These are phyloP conservation scores for Hassar affinis DNA, from an alignment of 2,113 vertebrate species.

Conservation along the genomic window DNA sequence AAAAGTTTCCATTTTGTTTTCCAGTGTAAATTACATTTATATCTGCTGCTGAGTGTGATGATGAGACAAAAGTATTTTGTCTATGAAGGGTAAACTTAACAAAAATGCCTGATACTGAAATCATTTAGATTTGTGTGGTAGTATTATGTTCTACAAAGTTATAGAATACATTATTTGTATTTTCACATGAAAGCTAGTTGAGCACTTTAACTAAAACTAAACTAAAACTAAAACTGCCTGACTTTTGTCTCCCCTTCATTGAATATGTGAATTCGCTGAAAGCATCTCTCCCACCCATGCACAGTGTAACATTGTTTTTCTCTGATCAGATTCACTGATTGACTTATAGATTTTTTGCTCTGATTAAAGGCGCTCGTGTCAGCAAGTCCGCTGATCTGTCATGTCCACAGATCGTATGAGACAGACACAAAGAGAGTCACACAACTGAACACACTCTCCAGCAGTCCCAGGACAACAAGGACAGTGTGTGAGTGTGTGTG, in stretches of 20 bases:
- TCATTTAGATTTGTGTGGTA: not conserved
- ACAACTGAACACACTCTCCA: constrained; percentile 75
- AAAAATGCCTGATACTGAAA: not conserved
- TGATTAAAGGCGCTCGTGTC: constrained; percentile 34
- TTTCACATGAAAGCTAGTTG: not conserved
- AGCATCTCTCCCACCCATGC: not conserved
- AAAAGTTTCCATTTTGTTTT: too few relatives aligned
- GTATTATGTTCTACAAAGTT: not conserved
- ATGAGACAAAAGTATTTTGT: not conserved
- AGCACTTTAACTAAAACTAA: not conserved
- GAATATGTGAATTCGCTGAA: not conserved
- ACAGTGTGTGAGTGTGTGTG: constrained; percentile 81
- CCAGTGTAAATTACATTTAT: too few relatives aligned
- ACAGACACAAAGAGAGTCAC: constrained; percentile 70
- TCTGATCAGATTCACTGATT: constrained; percentile 18
- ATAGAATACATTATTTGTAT: not conserved
- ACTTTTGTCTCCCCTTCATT: not conserved
- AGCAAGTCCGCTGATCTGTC: constrained; percentile 73
- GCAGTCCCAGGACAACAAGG: constrained; percentile 88
- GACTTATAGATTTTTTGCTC: constrained; percentile 6
- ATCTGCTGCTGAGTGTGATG: not conserved
- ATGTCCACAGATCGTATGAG: constrained; percentile 96
- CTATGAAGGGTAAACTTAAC: not conserved
- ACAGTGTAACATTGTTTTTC: constrained; percentile 12
- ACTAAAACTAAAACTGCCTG: not conserved